These are phyloP conservation scores for Ectropis crepuscularia DNA, from an alignment of 2,888 invertebrate genomes.

Conservation along the genomic window DNA sequence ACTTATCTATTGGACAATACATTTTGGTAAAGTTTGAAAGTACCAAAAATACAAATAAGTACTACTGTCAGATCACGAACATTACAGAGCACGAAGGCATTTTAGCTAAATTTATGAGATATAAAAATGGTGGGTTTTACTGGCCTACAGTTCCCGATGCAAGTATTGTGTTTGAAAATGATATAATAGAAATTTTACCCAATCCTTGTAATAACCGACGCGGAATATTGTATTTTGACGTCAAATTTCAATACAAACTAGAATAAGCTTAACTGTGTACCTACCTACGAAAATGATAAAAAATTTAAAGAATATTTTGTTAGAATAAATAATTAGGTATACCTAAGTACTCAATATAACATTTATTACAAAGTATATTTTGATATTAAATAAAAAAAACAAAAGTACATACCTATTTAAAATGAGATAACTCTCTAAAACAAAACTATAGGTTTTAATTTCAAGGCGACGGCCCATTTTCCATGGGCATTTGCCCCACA, in stretches of 20 bases:
- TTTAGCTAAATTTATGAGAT: neutral
- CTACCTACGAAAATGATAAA: neutral
- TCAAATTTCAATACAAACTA: neutral
- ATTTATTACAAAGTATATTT: too few relatives aligned
- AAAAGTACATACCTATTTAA: too few relatives aligned
- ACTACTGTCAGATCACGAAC: neutral
- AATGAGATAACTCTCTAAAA: too few relatives aligned
- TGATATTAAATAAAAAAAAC: too few relatives aligned
- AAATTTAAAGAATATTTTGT: neutral
- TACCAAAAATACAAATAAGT: neutral
- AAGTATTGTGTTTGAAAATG: neutral
- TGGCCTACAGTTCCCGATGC: neutral
- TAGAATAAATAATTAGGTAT: neutral
- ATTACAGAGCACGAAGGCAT: neutral
- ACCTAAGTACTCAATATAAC: neutral
- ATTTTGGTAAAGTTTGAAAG: neutral
- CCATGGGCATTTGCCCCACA: too few relatives aligned
- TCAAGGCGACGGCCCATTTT: too few relatives aligned
- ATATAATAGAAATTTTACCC: too few relatives aligned
- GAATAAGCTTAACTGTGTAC: neutral
- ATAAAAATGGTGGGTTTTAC: neutral
- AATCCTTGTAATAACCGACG: too few relatives aligned
- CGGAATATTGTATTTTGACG: neutral
- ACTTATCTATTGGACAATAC: neutral
- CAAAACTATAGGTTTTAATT: too few relatives aligned